Conservation (phyloP, 2,113 vertebrate species). For the Typhlomys cinereus region DNA sequence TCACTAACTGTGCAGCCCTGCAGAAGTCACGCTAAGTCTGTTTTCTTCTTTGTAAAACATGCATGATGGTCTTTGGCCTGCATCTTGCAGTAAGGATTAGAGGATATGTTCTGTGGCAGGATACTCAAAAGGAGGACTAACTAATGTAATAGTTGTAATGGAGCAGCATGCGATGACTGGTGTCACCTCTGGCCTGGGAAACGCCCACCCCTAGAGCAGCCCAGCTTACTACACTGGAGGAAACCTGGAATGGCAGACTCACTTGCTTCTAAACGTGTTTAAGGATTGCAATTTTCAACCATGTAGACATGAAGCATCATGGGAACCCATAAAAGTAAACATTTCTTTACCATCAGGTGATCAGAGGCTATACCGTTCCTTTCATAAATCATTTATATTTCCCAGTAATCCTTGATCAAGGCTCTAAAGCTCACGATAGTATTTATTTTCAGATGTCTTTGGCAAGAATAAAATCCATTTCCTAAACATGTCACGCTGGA, state of each 20-base stretch:
- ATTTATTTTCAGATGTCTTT: slow-evolving; percentile 29
- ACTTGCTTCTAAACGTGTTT: neutral
- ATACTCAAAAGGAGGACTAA: neutral
- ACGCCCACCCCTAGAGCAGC: neutral
- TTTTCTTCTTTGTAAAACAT: neutral
- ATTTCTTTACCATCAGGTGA: neutral
- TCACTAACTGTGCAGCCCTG: neutral
- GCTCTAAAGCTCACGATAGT: neutral
- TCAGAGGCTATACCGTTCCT: neutral
- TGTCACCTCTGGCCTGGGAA: neutral
- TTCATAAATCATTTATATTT: neutral
- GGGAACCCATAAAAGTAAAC: slow-evolving; percentile 19
- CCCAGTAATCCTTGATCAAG: neutral
- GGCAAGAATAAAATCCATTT: slow-evolving; percentile 8
- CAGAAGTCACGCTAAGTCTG: neutral
- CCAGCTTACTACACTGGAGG: neutral
- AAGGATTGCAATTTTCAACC: slow-evolving; percentile 9
- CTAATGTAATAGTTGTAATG: neutral
- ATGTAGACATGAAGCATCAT: neutral
- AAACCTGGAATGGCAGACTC: neutral
- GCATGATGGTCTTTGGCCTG: neutral
- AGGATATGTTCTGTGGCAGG: neutral
- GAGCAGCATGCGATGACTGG: neutral
- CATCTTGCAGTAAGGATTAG: neutral
- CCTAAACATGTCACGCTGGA: neutral